Evolutionary conservation across 1,140 invertebrate species (phyloP).

Genomic region (Rhyacophila brunnea): DNA sequence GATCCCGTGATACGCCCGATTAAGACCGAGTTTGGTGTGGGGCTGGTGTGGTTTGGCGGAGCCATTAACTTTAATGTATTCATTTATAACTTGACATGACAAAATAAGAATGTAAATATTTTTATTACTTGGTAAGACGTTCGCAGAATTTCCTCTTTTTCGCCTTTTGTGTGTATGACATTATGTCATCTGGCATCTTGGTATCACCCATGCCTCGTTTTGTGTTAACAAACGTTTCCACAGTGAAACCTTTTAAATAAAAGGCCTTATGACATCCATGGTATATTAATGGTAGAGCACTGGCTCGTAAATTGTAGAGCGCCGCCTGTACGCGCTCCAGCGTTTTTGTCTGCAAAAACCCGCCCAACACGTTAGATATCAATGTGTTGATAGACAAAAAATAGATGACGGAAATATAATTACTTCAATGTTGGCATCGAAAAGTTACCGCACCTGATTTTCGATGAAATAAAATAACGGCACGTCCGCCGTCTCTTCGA

Average conservation of each 20-base stretch:
- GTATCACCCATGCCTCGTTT: background rate
- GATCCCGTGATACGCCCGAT: too few species aligned
- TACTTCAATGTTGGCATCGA: conserved; percentile 35
- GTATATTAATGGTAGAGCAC: background rate
- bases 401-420: background rate
- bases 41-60: too few species aligned
- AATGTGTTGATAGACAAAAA: background rate
- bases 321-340: background rate
- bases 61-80: too few species aligned
- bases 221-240: too few species aligned
- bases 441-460: conserved; percentile 55
- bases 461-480: conserved; percentile 67
- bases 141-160: conserved; percentile 75
- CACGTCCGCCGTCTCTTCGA: conserved; percentile 55
- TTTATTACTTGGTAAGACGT: conserved; percentile 43
- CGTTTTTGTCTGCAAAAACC: conserved; percentile 1
- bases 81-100: too few species aligned
- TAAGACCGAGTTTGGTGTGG: too few species aligned
- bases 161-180: conserved; percentile 81
- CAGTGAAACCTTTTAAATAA: background rate
- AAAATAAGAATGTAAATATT: too few species aligned
- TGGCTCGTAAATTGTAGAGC: background rate
- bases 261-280: background rate
- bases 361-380: background rate
- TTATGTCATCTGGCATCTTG: conserved; percentile 35